Conservation (phyloP, 2,888 invertebrate genomes). For the Cheilosia soror region DNA sequence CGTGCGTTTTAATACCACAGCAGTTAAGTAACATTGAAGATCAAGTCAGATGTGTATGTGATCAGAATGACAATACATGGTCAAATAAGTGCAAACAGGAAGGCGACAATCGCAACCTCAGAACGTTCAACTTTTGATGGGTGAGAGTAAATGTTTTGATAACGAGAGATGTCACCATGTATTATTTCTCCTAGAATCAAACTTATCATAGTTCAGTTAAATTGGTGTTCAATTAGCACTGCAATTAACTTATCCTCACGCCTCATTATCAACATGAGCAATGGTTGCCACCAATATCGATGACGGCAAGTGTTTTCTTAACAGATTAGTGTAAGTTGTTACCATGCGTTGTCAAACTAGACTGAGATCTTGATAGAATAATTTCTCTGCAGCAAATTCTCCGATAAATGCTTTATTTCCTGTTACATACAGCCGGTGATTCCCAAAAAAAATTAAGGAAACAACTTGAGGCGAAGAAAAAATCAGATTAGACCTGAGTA, state of each 20-base stretch:
- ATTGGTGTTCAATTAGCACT: constrained; percentile 4
- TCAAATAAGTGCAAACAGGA: constrained; percentile 12
- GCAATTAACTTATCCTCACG: background rate
- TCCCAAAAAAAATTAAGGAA: background rate
- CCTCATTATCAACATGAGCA: background rate
- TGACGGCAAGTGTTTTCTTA: background rate
- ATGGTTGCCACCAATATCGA: too few species aligned
- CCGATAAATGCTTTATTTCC: background rate
- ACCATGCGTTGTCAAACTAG: background rate
- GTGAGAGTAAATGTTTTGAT: background rate
- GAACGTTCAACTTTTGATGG: constrained; percentile 13
- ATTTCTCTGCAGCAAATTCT: background rate
- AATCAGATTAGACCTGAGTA: background rate
- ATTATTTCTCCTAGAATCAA: background rate
- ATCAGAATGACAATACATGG: constrained; percentile 25
- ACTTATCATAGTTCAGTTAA: background rate
- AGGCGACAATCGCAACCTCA: constrained; percentile 2
- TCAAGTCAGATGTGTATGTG: constrained; percentile 46
- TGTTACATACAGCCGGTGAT: background rate
- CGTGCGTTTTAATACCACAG: constrained; percentile 12
- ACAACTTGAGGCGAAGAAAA: background rate
- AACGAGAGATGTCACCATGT: background rate
- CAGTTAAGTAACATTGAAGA: constrained; percentile 33
- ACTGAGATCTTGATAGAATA: background rate
- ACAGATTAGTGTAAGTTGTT: background rate